Conservation (phyloP, 2,797 vertebrate genomes). For the Babyrousa celebensis region DNA sequence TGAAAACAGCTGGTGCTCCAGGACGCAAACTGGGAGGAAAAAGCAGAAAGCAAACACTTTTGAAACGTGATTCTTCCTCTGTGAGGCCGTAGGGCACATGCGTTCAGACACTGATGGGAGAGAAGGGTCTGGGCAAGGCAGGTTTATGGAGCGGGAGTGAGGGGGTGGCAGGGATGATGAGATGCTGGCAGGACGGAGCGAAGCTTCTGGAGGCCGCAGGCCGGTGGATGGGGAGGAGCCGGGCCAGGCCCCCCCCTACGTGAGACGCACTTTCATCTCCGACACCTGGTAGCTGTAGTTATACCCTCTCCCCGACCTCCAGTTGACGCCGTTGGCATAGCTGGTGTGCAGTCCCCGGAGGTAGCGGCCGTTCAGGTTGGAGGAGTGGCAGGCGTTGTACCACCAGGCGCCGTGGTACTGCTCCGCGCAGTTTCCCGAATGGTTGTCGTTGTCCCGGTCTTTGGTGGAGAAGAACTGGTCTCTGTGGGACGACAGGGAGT, state of each 20-base stretch:
- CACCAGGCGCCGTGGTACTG: slow-evolving; percentile 86
- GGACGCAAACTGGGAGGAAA: background rate
- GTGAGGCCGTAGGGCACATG: background rate
- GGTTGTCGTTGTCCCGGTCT: slow-evolving; percentile 82
- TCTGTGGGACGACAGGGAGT: slow-evolving; percentile 83
- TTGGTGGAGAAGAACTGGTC: slow-evolving; percentile 84
- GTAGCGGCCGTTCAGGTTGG: slow-evolving; percentile 88
- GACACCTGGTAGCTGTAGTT: slow-evolving; percentile 86
- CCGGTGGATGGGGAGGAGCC: background rate
- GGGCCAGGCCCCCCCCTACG: background rate
- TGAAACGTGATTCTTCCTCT: background rate
- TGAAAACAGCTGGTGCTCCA: background rate
- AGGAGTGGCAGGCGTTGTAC: slow-evolving; percentile 76
- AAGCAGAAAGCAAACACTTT: background rate
- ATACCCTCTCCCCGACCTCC: slow-evolving; percentile 82
- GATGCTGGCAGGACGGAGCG: background rate
- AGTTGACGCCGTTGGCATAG: slow-evolving; percentile 86
- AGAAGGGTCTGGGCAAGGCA: too few species aligned
- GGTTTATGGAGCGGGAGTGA: background rate
- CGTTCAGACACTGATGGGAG: background rate
- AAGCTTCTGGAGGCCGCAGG: fast-evolving
- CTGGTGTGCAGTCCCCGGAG: slow-evolving; percentile 59
- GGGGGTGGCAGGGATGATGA: fast-evolving
- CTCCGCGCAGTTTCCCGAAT: slow-evolving; percentile 69
- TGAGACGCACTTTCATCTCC: slow-evolving; percentile 87